Base-by-base conservation (phyloP, 2,797 vertebrate species). In the Myotis vivesi region DNA sequence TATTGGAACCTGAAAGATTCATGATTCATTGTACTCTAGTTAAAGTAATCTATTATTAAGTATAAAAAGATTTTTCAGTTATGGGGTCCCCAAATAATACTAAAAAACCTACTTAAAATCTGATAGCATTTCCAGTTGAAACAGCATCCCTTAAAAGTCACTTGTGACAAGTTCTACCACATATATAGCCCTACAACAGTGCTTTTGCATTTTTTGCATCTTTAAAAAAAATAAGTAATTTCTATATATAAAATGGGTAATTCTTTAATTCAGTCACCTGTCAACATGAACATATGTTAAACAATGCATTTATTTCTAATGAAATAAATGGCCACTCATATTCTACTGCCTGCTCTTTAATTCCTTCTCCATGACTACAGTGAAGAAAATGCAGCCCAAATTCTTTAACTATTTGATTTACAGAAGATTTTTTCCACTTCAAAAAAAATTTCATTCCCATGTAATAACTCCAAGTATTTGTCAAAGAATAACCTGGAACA, bases 81-180 rank as follows among this genome's bases (percentile, higher is more conserved):
- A 93, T 69, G 22, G 33, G 30, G 13, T 75, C 51, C 15, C 53
- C 41, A 88, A 96, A 79, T 93, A 79, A 83, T 49, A 93, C 69
- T 76, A 91, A 93, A 77, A 95, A 96, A 44, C 3, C 46, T 73
- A 79, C 33, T 79, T 94, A 94, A 97, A 91, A 87, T 46, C 30
- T 69, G 71, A 57, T 20, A 88, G 87, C 28, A 92, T 77, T 95
- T 97, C 28, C 41, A 92, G 75, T 76, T 87, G 17, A 91, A 94
- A 75, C 3, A 94, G 41, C 22, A 89, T 68, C 71, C 49, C 57
- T 96, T 73, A 85, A 91, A 96, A 93, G 59, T 46, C 71, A 84
- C 15, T 64, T 73, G 19, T 88, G 76, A 80, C 81, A 94, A 96
- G 22, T 76, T 91, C 75, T 17, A 73, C 33, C 55, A 33, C 17